phyloP scores from a whole-genome alignment of 2,797 vertebrate species.

The Sardinella longiceps region DNA sequence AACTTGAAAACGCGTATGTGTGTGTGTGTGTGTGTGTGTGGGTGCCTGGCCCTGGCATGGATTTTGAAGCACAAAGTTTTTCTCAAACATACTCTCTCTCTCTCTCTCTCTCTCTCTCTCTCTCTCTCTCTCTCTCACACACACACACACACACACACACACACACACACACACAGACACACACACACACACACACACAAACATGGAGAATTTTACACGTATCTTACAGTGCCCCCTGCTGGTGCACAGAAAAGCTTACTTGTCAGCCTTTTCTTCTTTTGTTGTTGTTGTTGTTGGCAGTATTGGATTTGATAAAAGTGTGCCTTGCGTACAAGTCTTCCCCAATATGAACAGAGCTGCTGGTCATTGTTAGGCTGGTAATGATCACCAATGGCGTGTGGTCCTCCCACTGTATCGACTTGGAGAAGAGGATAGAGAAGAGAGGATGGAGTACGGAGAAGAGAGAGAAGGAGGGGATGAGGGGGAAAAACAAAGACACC shows the following conservation, averaged over 20 bases:
- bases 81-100: not conserved
- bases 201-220: not conserved
- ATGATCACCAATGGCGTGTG: not conserved
- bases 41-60: not conserved
- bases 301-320: not conserved
- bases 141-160: not conserved
- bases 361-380: not conserved
- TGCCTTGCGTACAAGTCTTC: not conserved
- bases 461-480: not conserved
- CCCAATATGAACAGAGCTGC: not conserved
- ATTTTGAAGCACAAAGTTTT: not conserved
- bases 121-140: not conserved
- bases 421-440: not conserved
- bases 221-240: conserved; percentile 18
- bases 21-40: conserved; percentile 4
- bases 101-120: not conserved
- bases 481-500: not conserved
- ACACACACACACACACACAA: not conserved
- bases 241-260: not conserved
- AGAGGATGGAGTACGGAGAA: not conserved
- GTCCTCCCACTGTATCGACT: not conserved
- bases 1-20: not conserved
- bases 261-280: not conserved
- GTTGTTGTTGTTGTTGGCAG: not conserved
- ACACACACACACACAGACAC: not conserved